These are phyloP conservation scores for Pseudonaja textilis DNA, from an alignment of 2,113 vertebrate species.

Conservation along the genomic window DNA sequence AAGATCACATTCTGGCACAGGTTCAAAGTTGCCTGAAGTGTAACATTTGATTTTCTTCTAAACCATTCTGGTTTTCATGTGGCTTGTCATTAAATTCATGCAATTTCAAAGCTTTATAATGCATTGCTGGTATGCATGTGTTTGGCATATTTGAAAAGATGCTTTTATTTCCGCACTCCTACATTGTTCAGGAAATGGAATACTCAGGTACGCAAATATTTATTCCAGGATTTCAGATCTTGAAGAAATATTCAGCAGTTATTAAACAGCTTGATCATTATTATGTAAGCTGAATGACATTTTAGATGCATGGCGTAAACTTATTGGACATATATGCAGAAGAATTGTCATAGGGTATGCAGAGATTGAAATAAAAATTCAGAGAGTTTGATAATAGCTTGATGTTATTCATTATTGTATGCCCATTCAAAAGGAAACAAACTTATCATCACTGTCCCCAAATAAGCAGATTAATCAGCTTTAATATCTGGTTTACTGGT, in stretches of 20 bases:
- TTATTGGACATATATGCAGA: not conserved
- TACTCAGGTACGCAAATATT: not conserved
- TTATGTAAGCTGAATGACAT: not conserved
- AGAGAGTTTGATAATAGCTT: not conserved
- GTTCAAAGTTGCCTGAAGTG: constrained; percentile 4
- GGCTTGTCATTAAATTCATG: constrained; percentile 22
- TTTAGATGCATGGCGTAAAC: not conserved
- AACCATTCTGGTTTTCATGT: constrained; percentile 21
- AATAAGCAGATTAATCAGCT: not conserved
- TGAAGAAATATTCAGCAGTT: not conserved
- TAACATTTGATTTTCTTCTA: constrained; percentile 16
- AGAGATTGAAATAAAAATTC: not conserved
- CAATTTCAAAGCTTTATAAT: constrained; percentile 8
- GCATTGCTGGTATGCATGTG: constrained; percentile 1
- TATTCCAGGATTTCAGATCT: not conserved
- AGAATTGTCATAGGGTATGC: fast-evolving
- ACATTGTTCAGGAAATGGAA: not conserved
- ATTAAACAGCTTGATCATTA: not conserved
- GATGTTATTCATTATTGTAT: not conserved
- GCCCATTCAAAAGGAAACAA: not conserved
- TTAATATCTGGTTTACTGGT: not conserved
- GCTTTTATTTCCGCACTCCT: not conserved
- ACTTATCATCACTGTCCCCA: not conserved
- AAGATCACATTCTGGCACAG: not conserved
- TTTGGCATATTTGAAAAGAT: constrained; percentile 10